Base-by-base conservation (phyloP, 2,797 vertebrate genomes). In the Micromesistius poutassou region DNA sequence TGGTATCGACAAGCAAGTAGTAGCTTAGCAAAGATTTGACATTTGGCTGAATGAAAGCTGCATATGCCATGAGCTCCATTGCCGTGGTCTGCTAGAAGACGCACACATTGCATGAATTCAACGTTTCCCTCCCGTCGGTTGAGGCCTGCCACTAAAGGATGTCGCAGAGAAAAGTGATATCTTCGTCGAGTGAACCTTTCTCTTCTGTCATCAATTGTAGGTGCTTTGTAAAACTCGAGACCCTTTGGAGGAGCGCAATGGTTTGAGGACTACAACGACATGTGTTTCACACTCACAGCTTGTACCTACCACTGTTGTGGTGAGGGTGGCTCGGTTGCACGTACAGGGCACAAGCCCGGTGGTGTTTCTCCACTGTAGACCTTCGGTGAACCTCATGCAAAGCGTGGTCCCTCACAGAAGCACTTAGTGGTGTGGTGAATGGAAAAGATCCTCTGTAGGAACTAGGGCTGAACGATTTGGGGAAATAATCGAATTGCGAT, bases 121-220 rank as follows among this genome's bases (percentile, higher is more conserved):
- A 42, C 40, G 40, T 4, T 42, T 16, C 40, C 40, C 40, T 3
- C 40, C 55, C 2, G 55, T 62, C 1, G 55, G 55, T 25, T 25
- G 55, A 62, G 7, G n/a, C 55, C 55, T 8, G 8, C 33, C 12
- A 46, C 38, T 72, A n/a, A 30, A 62, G 72, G 7, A 10, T 55
- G 38, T 46, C 3, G 30, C 19, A 74, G 30, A 42, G 40, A 68
- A 25, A 36, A 19, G 76, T 0, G 66, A 19, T 68, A 77, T 76
- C 25, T 14, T 77, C 62, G 55, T 75, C 0, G 19, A 50, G 1
- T 13, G 12, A 76, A 14, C 16, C 0, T 28, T 4, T 30, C 55
- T 25, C 80, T 75, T 75, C 19, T 72, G 73, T 74, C 70, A 55
- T 77, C 70, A 36, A 25, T 33, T n/a, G 10, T 33, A 78, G 73